A percentile compares a stretch with the other conserved stretches of the same genome.
Conservation (phyloP, 2,797 vertebrate species). For the Macrochelys suwanniensis region DNA sequence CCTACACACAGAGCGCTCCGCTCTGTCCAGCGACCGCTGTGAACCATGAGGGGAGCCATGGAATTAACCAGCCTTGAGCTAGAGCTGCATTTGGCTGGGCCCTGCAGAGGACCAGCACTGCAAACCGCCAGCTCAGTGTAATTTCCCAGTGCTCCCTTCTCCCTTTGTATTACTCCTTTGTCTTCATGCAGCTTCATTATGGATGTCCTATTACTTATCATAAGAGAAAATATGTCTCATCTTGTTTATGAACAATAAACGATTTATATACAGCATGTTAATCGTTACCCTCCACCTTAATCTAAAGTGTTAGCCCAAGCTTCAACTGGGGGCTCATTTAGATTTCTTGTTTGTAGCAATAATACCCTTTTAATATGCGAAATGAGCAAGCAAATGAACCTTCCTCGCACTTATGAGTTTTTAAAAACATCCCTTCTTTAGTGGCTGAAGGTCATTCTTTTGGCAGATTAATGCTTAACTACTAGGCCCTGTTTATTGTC, state of each 20-base stretch:
- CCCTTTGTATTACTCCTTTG: accelerated
- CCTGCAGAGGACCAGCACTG: accelerated
- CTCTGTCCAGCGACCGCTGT: neutral
- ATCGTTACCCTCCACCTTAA: conserved; percentile 70
- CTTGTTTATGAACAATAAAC: conserved; percentile 55
- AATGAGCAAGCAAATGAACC: conserved; percentile 77
- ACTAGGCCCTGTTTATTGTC: conserved; percentile 27
- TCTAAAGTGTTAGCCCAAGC: conserved; percentile 68
- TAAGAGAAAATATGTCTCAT: neutral
- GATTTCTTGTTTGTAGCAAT: conserved; percentile 80
- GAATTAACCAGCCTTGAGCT: neutral
- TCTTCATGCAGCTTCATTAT: accelerated
- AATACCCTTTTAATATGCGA: conserved; percentile 81
- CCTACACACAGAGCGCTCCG: neutral
- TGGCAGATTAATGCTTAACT: conserved; percentile 60
- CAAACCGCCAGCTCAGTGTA: accelerated
- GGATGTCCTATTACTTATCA: accelerated
- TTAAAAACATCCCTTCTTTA: conserved; percentile 65
- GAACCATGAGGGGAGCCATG: neutral
- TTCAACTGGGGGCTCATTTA: conserved; percentile 73
- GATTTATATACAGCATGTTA: conserved; percentile 37
- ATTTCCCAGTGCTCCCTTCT: accelerated
- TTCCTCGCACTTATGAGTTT: conserved; percentile 57
- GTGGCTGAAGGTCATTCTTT: conserved; percentile 74
- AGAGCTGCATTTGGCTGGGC: neutral